Evolutionary conservation across 2,888 invertebrate species (phyloP).

Genomic region (Rhagonycha fulva): DNA sequence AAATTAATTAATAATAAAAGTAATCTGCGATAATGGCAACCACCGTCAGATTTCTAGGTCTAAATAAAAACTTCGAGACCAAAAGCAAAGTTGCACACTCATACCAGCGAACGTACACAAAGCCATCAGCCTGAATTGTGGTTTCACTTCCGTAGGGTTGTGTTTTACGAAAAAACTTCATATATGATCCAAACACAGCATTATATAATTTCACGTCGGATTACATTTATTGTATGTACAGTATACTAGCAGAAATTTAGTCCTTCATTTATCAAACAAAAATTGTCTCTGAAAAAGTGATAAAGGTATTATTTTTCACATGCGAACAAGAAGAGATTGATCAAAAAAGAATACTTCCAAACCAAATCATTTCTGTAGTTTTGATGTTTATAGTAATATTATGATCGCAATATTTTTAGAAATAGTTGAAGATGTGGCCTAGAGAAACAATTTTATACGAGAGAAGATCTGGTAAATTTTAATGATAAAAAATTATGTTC

Average conservation of each 20-base stretch:
- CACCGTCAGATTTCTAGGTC: not conserved
- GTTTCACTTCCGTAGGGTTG: not conserved
- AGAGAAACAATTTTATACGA: no score
- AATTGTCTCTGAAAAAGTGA: not conserved
- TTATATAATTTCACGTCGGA: not conserved
- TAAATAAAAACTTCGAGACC: not conserved
- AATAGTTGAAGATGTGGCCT: no score
- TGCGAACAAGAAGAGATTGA: no score
- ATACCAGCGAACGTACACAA: not conserved
- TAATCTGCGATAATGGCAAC: not conserved
- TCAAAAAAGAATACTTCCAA: no score
- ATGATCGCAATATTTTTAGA: no score
- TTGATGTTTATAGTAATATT: no score
- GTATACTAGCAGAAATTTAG: not conserved
- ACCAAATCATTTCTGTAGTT: no score
- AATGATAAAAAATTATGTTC: no score
- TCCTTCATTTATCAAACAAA: not conserved
- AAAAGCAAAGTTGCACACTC: not conserved
- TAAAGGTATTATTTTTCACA: no score
- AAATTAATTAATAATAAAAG: not conserved
- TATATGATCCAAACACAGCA: not conserved
- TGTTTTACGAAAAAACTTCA: not conserved
- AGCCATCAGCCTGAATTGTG: not conserved
- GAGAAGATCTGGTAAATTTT: no score
- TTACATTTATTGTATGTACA: not conserved